These are phyloP conservation scores for Rhabdomys pumilio DNA, from an alignment of 2,797 vertebrate species.

Conservation along the genomic window DNA sequence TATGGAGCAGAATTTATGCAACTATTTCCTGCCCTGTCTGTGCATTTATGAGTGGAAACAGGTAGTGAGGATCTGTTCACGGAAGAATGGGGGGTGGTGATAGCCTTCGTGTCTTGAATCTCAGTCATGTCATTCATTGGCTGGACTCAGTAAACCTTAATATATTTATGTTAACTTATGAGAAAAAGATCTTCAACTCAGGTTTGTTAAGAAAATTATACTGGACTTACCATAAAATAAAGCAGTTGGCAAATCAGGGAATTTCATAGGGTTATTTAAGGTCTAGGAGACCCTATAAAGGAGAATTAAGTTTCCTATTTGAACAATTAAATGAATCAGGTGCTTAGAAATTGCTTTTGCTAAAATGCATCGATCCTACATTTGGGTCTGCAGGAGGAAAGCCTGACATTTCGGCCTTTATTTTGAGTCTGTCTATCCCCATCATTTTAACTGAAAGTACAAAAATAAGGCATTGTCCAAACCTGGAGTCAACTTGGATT, in stretches of 20 bases:
- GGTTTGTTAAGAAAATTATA: constrained; percentile 10
- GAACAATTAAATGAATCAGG: neutral
- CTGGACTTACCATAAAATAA: constrained; percentile 38
- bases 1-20: neutral
- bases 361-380: neutral
- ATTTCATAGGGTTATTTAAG: neutral
- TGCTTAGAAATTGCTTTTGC: neutral
- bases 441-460: neutral
- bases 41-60: neutral
- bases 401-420: neutral
- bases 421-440: neutral
- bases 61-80: neutral
- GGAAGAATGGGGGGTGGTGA: neutral
- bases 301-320: neutral
- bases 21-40: neutral
- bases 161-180: neutral
- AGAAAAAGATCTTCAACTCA: neutral
- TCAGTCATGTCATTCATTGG: neutral
- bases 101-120: neutral
- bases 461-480: neutral
- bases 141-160: neutral
- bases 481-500: neutral
- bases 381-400: neutral
- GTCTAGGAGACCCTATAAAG: neutral
- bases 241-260: neutral